These are phyloP conservation scores for Melanerpes formicivorus DNA, from an alignment of 2,113 vertebrate genomes.

Conservation along the genomic window DNA sequence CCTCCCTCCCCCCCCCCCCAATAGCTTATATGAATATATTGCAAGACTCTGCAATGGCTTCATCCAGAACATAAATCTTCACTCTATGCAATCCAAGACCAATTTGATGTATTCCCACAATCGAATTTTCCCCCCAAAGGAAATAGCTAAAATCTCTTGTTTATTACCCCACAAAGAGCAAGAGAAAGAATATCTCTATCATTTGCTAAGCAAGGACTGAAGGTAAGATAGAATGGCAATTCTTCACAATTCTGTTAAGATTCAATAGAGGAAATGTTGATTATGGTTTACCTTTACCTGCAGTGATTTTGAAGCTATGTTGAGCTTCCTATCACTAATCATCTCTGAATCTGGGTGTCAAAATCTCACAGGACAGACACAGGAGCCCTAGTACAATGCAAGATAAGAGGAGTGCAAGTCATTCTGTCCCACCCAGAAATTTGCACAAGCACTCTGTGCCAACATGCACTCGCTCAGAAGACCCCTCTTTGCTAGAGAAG, in stretches of 20 bases:
- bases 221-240: neutral
- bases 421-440: neutral
- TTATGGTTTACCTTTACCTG: neutral
- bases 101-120: neutral
- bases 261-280: neutral
- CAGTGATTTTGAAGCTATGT: neutral
- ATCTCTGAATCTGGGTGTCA: neutral
- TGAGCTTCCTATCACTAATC: neutral
- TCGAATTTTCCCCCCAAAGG: neutral
- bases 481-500: neutral
- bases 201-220: neutral
- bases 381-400: neutral
- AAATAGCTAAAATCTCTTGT: neutral
- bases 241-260: neutral
- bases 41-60: neutral
- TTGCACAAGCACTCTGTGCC: neutral
- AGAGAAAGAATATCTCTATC: neutral
- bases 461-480: neutral
- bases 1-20: accelerated
- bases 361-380: neutral
- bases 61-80: neutral
- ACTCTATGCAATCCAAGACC: neutral
- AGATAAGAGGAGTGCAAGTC: neutral
- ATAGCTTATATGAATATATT: neutral
- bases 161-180: neutral